Base-by-base conservation (phyloP, 2,797 vertebrate genomes). In the Amblyopsis hoosieri region DNA sequence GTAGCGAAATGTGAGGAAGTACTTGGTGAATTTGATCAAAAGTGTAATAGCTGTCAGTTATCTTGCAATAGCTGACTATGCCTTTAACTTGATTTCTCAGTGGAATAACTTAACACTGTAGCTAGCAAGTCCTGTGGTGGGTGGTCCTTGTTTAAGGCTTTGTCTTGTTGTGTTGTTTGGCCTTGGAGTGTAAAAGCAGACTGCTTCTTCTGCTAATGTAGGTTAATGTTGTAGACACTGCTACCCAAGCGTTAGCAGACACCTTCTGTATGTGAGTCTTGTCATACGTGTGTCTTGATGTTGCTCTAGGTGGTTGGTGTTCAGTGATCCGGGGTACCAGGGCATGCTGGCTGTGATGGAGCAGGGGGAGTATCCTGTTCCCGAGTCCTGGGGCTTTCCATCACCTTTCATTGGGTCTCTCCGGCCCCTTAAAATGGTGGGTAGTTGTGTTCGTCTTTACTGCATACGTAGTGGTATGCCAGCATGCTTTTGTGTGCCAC, bases 341-440 rank as follows among this genome's bases (percentile, higher is more conserved):
- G 96, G 97, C 45, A 76, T 93, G 49, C 75, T 96, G n/a, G 87
- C 93, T 46, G 91, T 99, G 69, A 78, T 99, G 85, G 95, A 97
- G 73, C 77, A 87, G 4, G 96, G 96, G 45, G 93, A 90, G 76
- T 99, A 97, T 81, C 94, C 96, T 6, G 85, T 93, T 56, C 90
- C 96, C 12, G 92, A 95, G 31, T 80, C 93, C 69, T 98, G 96
- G 96, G 92, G 94, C 50, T 97, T 95, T 57, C 80, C 90, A 0
- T 80, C 83, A 0, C 95, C 96, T 0, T 95, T 92, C 62, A 92
- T 98, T 2, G 94, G 95, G 73, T 99, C 97, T 56, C 90, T 98
- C 60, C 88, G 90, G 46, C 95, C 96, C 4, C 90, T 99, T 64
- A 95, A 95, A 91, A 98, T 98, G 95, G 97, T 98, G 86, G 81